These are phyloP conservation scores for Semotilus atromaculatus DNA, from an alignment of 2,797 vertebrate species.

Conservation along the genomic window DNA sequence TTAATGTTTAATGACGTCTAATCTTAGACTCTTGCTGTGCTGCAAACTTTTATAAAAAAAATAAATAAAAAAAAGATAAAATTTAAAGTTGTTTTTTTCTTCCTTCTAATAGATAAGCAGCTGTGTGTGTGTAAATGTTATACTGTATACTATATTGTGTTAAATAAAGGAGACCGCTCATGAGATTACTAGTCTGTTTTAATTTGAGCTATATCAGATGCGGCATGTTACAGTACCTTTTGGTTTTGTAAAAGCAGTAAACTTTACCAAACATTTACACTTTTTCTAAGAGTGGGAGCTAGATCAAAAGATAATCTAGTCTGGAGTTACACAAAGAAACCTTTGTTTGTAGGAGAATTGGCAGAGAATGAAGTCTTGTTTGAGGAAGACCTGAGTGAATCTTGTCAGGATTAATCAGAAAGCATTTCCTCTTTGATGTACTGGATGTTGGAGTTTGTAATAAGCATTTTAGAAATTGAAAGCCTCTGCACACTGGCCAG, in stretches of 20 bases:
- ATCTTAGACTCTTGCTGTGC: background rate
- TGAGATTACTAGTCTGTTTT: background rate
- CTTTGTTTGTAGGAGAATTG: conserved; percentile 43
- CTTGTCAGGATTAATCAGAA: conserved; percentile 46
- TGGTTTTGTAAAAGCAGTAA: background rate
- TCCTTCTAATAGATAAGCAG: background rate
- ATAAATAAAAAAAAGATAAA: no score
- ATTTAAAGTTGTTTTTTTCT: background rate
- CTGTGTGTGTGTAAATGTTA: background rate
- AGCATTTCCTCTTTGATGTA: conserved; percentile 42
- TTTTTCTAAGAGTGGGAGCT: background rate
- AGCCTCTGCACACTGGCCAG: background rate
- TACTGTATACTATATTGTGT: background rate
- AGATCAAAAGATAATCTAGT: conserved; percentile 38
- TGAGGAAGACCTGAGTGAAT: conserved; percentile 33
- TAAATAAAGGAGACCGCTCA: background rate
- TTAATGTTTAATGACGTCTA: background rate
- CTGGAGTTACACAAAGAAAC: conserved; percentile 22
- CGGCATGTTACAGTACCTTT: background rate
- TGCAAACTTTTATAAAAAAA: background rate
- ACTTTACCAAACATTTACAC: background rate
- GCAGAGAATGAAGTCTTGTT: conserved; percentile 29
- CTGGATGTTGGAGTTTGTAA: conserved; percentile 17
- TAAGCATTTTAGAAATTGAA: background rate
- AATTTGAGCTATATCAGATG: background rate